Percentiles rank a stretch among this genome's conserved stretches.
phyloP scores from a whole-genome alignment of 2,113 vertebrate genomes.

The Semnornis frantzii region DNA sequence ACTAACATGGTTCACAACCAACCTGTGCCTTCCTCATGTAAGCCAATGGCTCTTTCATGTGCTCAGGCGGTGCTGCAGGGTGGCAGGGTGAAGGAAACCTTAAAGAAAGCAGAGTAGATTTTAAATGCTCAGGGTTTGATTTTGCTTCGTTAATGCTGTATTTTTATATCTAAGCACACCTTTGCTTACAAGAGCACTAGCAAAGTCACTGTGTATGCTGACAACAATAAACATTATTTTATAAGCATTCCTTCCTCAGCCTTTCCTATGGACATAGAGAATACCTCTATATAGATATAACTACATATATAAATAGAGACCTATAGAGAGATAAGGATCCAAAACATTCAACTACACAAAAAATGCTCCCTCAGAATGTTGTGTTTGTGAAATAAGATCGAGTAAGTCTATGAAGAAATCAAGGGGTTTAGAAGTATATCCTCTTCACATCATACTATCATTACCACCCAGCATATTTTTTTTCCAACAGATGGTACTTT shows the following conservation, averaged over 20 bases:
- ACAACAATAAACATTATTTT: background rate
- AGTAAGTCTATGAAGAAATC: background rate
- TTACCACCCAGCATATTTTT: background rate
- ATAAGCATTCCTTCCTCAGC: background rate
- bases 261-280: background rate
- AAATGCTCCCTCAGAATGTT: background rate
- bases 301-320: too few species aligned
- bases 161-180: background rate
- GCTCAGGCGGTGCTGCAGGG: constrained; percentile 85
- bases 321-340: background rate
- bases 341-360: background rate
- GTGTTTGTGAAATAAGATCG: background rate
- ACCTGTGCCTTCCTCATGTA: constrained; percentile 98
- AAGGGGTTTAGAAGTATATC: background rate
- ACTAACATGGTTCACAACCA: constrained; percentile 47
- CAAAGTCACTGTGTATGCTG: background rate
- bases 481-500: background rate
- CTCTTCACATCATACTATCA: background rate
- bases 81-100: constrained; percentile 86
- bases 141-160: background rate
- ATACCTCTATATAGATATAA: too few species aligned
- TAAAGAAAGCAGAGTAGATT: constrained; percentile 4
- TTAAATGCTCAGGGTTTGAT: background rate
- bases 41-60: constrained; percentile 92
- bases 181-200: background rate